Conservation (phyloP, 2,888 invertebrate genomes). For the Mylabris sibirica region DNA sequence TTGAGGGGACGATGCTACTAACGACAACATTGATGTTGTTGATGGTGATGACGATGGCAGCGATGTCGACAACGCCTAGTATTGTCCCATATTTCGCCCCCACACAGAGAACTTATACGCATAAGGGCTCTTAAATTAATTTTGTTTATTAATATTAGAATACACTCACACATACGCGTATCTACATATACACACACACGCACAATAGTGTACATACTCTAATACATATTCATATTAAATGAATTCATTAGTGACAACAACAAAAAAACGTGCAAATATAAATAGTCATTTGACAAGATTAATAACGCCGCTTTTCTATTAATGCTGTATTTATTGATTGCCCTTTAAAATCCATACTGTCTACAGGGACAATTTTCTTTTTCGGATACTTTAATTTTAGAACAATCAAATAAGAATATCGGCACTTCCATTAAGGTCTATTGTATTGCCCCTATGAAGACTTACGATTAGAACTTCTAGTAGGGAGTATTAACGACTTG, state of each 20-base stretch:
- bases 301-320: neutral
- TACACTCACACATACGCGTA: neutral
- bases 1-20: constrained; percentile 6
- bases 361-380: neutral
- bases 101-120: neutral
- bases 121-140: neutral
- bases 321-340: neutral
- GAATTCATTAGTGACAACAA: neutral
- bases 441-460: constrained; percentile 1
- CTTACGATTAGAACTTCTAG: neutral
- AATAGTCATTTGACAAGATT: neutral
- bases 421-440: neutral
- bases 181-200: neutral
- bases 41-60: neutral
- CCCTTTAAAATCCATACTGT: neutral
- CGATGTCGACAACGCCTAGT: constrained; percentile 16
- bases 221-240: constrained; percentile 5
- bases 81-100: constrained; percentile 29
- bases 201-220: neutral
- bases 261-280: constrained; percentile 7
- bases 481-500: neutral
- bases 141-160: constrained; percentile 5
- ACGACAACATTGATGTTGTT: neutral
- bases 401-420: neutral
- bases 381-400: neutral